Base-by-base conservation (phyloP, 2,113 vertebrate genomes). In the Aspiorhynchus laticeps region DNA sequence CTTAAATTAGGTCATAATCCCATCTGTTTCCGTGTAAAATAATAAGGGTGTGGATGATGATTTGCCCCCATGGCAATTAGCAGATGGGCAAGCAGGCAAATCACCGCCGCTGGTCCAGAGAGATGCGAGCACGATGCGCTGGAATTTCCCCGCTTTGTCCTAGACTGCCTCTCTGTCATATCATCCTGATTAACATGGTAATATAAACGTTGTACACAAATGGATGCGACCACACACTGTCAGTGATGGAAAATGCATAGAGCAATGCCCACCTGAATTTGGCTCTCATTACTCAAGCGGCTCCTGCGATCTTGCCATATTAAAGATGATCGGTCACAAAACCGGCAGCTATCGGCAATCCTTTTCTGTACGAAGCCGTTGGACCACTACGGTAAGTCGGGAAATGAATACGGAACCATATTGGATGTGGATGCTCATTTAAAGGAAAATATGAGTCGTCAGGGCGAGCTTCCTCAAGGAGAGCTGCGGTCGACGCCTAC, bases 251-350 rank as follows among this genome's bases (percentile, higher is more conserved):
- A 80, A 28, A 75, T 15, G 48, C 17, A 92, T 43, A 84, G 7
- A 89, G 12, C 53, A 81, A 83, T 11, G 80, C 93, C 91, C 88
- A 95, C 94, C 93, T 92, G 91, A 46, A 87, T 87, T 87, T 80
- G 75, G 80, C 89, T 90, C 88, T 92, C 94, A 94, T 94, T 87
- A 88, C 88, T 86, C 83, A 69, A 78, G 82, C 87, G 88, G 85
- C 84, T 90, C 85, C 69, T 80, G 53, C 85, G 67, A 71, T 85
- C 65, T 80, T 87, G 79, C 56, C 81, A 86, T 88, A 85, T 73
- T 88, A 26, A 53, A 74, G 83, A 87, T 46, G 63, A 79, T 41
- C 15, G 51, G 56, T 21, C 41, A 89, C 51, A 41, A 81, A 88
- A 33, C 28, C 73, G 69, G 5, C 19, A 15, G 11, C 51, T n/a